Conservation (phyloP, 2,797 vertebrate species). For the Gallinago solitaria region DNA sequence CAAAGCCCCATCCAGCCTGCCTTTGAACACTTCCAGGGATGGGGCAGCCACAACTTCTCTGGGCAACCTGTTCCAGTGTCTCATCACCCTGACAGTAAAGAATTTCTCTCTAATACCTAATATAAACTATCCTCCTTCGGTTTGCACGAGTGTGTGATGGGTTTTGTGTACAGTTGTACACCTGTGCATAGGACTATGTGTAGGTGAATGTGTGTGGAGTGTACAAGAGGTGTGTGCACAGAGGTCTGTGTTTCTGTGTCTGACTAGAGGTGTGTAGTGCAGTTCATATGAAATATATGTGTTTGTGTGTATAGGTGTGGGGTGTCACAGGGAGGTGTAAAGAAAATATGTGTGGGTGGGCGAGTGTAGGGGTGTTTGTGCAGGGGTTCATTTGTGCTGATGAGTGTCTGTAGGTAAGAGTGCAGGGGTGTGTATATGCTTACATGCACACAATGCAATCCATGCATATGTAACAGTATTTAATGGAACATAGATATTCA, state of each 20-base stretch:
- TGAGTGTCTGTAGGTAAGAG: not conserved
- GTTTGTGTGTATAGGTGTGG: fast-evolving
- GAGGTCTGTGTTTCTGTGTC: not conserved
- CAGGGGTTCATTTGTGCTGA: too few relatives aligned
- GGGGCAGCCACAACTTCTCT: not conserved
- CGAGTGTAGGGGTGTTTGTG: not conserved
- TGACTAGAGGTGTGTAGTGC: not conserved
- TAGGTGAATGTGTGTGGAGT: fast-evolving
- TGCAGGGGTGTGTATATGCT: too few relatives aligned
- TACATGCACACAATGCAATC: not conserved
- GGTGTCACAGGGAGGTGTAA: not conserved
- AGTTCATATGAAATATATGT: fast-evolving
- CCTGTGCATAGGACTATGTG: too few relatives aligned
- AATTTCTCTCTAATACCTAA: not conserved
- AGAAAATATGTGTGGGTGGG: not conserved
- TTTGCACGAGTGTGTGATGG: not conserved
- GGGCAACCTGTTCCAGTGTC: not conserved
- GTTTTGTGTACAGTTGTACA: not conserved
- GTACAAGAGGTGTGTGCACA: not conserved
- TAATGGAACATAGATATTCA: not conserved
- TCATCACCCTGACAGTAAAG: not conserved
- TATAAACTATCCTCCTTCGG: not conserved
- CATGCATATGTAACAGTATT: not conserved
- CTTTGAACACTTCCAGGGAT: not conserved
- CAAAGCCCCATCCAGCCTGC: not conserved